Evolutionary conservation across 2,113 vertebrate species (phyloP), one percentile per base, ranked within the genome.

Genomic region (Columbina picui): DNA sequence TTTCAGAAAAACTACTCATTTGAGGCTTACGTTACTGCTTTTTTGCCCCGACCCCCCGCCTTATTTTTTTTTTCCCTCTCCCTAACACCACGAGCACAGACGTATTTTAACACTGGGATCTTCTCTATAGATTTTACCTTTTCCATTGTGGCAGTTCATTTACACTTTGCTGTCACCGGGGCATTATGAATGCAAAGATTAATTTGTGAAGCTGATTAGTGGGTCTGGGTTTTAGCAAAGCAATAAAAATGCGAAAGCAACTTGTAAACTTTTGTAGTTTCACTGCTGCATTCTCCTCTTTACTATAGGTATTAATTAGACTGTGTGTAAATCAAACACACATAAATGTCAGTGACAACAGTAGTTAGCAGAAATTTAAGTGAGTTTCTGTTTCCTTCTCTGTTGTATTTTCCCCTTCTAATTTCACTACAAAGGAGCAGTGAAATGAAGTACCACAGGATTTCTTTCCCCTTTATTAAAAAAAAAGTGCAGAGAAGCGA

Each of bases 211-310:
- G 16, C 34, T 94, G 73, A 56, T 90, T 85, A 76, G 29, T 17
- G 56, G 29, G 22, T 60, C 67, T 81, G 67, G 43, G 49, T 10
- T 94, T 91, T 73, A 96, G 59, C 30, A 80, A 73, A 87, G 49
- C 83, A 57, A 69, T 85, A 88, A 94, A 87, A 21, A 61, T 10
- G 39, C 69, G 78, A 95, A 87, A 94, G 32, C 61, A 73, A 57
- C 67, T 94, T 92, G 88, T 93, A 83, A 94, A 94, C 65, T 90
- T 91, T 39, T 90, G 87, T 88, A 83, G 78, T 75, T 93, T 83
- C 61, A 32, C 53, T 3, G 15, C 30, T 76, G 87, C 69, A n/a
- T 83, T 93, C 75, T 83, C 63, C 32, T 29, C 49, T 93, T 95
- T 76, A 85, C 59, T 85, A 45, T 39, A 83, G 88, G 36, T 83